Evolutionary conservation across 1,140 invertebrate species (phyloP).

Genomic region (Lamellibrachia luymesi): DNA sequence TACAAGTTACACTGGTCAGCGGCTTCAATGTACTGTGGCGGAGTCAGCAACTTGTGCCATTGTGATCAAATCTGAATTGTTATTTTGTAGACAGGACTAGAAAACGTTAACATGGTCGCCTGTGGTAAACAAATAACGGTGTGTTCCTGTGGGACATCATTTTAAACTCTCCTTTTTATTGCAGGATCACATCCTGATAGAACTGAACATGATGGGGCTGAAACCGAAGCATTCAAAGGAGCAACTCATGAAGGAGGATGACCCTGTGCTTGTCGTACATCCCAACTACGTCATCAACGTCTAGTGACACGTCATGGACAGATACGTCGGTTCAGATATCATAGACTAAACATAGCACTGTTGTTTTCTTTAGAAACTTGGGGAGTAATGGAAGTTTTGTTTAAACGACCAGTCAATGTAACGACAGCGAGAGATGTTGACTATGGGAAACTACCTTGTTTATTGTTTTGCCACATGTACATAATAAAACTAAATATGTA

Average conservation of each 20-base stretch:
- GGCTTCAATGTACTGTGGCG: too few relatives aligned
- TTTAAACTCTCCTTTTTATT: slow-evolving; percentile 41
- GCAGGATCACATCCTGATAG: slow-evolving; percentile 87
- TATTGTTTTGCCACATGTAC: neutral
- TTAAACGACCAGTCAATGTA: neutral
- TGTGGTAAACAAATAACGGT: neutral
- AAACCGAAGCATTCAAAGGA: slow-evolving; percentile 46
- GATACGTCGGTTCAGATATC: neutral
- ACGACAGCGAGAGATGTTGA: neutral
- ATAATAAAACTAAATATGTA: neutral
- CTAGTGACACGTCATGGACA: neutral
- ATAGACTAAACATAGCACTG: neutral
- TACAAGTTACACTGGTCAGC: too few relatives aligned
- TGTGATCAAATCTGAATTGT: neutral
- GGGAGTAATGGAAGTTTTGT: neutral
- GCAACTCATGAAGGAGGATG: slow-evolving; percentile 67
- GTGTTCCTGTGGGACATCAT: neutral
- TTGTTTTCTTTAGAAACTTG: neutral
- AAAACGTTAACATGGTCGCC: neutral
- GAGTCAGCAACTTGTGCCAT: too few relatives aligned
- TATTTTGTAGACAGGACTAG: neutral
- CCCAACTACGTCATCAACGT: slow-evolving; percentile 87
- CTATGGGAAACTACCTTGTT: neutral
- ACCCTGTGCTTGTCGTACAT: slow-evolving; percentile 89
- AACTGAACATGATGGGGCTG: slow-evolving; percentile 72